Evolutionary conservation across 2,113 vertebrate genomes (phyloP).

Genomic region (Zosterops lateralis): DNA sequence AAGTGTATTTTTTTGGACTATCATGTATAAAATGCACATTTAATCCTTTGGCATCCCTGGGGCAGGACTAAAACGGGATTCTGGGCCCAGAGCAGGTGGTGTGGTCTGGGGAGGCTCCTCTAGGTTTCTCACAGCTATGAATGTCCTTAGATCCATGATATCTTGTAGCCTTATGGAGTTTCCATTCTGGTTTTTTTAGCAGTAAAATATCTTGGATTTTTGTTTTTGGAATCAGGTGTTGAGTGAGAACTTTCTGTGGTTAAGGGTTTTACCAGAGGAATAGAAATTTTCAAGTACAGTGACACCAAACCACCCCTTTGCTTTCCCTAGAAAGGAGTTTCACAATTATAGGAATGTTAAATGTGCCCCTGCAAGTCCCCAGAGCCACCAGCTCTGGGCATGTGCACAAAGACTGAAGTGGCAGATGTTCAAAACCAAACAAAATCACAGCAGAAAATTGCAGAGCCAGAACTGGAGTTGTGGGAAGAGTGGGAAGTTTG

Average conservation of each 20-base stretch:
- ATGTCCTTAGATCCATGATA: neutral
- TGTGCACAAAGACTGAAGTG: neutral
- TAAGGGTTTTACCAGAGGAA: neutral
- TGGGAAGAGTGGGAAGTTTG: neutral
- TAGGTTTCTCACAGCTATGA: accelerated
- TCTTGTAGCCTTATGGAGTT: neutral
- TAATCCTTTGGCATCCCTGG: neutral
- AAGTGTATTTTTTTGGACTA: neutral
- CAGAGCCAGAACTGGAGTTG: neutral
- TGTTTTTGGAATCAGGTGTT: neutral
- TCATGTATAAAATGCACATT: neutral
- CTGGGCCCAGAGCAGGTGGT: neutral
- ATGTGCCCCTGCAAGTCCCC: neutral
- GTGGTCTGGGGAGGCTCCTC: neutral
- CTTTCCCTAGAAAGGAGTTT: neutral
- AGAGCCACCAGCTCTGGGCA: neutral
- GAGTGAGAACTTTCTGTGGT: neutral
- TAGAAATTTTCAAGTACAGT: neutral
- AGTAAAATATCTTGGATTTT: neutral
- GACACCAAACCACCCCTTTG: neutral
- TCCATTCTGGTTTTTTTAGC: neutral
- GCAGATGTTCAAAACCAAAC: neutral
- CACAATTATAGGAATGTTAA: neutral
- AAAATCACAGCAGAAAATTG: neutral
- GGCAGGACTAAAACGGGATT: neutral